These are phyloP conservation scores for Sebastes matsubarae DNA, from an alignment of 2,797 vertebrate genomes.

Conservation along the genomic window DNA sequence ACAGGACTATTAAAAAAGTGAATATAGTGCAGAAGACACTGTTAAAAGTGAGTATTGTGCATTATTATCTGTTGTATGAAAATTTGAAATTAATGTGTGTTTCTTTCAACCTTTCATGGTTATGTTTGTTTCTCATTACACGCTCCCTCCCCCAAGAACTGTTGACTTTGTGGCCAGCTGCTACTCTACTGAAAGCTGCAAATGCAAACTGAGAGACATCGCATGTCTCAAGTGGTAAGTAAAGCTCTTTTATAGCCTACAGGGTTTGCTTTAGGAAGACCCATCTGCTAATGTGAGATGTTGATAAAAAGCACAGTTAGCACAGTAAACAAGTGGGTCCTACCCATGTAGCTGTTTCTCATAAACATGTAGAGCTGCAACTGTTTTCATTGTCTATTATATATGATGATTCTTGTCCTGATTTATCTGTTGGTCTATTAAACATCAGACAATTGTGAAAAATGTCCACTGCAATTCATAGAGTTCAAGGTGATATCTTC, in stretches of 20 bases:
- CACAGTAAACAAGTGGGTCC: background rate
- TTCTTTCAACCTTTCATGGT: constrained; percentile 1
- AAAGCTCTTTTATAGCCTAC: background rate
- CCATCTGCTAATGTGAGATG: constrained; percentile 38
- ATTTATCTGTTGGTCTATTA: background rate
- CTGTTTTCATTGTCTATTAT: background rate
- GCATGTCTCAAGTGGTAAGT: constrained; percentile 97
- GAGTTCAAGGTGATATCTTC: background rate
- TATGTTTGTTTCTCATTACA: constrained; percentile 46
- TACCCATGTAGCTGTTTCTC: background rate
- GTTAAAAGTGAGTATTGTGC: no score
- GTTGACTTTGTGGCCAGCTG: constrained; percentile 97
- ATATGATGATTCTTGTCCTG: background rate
- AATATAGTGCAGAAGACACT: no score
- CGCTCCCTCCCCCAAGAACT: constrained; percentile 77
- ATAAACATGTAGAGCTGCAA: background rate
- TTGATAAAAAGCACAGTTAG: background rate
- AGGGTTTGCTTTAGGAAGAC: constrained; percentile 32
- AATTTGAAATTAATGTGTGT: background rate
- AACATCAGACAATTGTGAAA: background rate
- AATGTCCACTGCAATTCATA: fast-evolving
- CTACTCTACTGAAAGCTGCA: constrained; percentile 95
- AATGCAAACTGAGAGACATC: constrained; percentile 95
- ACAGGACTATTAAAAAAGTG: fast-evolving
- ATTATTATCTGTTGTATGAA: background rate